These are phyloP conservation scores for Coptotermes formosanus DNA, from an alignment of 1,140 invertebrate genomes.

Conservation along the genomic window DNA sequence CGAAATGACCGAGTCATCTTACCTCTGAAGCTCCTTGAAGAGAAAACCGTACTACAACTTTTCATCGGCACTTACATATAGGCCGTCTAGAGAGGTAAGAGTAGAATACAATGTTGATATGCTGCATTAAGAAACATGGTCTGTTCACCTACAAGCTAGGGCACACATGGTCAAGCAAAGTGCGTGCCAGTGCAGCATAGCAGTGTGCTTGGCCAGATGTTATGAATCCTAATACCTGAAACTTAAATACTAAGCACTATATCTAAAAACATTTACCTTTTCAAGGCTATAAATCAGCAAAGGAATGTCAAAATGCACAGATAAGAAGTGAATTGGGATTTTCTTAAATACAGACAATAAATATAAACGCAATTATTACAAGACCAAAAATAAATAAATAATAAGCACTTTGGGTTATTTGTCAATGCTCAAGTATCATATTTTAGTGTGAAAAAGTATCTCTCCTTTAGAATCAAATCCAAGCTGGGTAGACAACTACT, in stretches of 20 bases:
- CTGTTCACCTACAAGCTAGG: slow-evolving; percentile 18
- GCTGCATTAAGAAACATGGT: slow-evolving; percentile 36
- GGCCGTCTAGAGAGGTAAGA: slow-evolving; percentile 38
- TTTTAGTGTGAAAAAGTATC: slow-evolving; percentile 30
- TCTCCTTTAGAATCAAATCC: slow-evolving; percentile 27
- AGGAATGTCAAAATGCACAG: slow-evolving; percentile 43
- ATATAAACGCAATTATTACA: slow-evolving; percentile 34
- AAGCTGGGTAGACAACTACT: slow-evolving; percentile 23
- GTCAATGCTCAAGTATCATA: slow-evolving; percentile 30
- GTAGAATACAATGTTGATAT: slow-evolving; percentile 36
- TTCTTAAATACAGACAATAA: slow-evolving; percentile 29
- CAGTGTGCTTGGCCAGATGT: slow-evolving; percentile 21
- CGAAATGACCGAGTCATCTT: slow-evolving; percentile 33
- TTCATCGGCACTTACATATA: slow-evolving; percentile 38
- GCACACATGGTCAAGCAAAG: slow-evolving; percentile 11
- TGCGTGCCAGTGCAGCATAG: background rate
- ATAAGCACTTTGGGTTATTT: slow-evolving; percentile 28
- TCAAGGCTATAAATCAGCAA: slow-evolving; percentile 38
- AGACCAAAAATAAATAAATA: slow-evolving; percentile 28
- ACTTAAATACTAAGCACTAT: slow-evolving; percentile 27
- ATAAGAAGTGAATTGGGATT: slow-evolving; percentile 31
- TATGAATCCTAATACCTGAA: background rate
- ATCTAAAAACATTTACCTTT: slow-evolving; percentile 18
- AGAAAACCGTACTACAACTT: slow-evolving; percentile 36
- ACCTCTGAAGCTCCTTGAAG: slow-evolving; percentile 32